Evolutionary conservation across 2,113 vertebrate genomes (phyloP).

Genomic region (Sula dactylatra): DNA sequence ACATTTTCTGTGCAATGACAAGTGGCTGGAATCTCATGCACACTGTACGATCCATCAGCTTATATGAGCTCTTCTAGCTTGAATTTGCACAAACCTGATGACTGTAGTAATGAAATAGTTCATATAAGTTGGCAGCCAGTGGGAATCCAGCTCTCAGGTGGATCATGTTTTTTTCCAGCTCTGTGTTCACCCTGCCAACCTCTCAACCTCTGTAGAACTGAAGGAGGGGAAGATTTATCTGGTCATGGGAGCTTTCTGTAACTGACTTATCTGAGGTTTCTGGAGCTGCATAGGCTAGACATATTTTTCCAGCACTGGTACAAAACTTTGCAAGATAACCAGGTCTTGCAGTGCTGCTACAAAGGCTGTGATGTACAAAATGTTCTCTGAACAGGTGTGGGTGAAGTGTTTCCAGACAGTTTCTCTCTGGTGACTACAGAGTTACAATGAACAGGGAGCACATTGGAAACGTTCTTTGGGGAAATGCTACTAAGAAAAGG

Average conservation of each 20-base stretch:
- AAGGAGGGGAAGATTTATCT: too few relatives aligned
- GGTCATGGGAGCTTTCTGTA: background rate
- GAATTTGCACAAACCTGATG: background rate
- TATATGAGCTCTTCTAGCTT: background rate
- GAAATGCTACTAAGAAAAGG: background rate
- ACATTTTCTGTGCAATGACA: background rate
- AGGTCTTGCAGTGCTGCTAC: background rate
- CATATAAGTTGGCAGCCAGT: background rate
- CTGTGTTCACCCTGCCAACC: background rate
- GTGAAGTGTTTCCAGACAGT: background rate
- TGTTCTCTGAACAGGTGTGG: too few relatives aligned
- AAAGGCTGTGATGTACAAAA: accelerated
- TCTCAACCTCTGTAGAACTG: background rate
- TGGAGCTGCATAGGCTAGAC: background rate
- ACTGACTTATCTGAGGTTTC: background rate
- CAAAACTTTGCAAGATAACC: background rate
- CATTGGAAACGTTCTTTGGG: background rate
- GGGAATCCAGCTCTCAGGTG: background rate
- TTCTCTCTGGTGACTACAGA: background rate
- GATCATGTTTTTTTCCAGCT: background rate
- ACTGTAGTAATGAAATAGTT: background rate
- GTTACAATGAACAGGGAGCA: background rate
- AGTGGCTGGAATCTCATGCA: background rate
- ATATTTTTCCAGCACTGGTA: background rate
- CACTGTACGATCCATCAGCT: background rate